phyloP scores from a whole-genome alignment of 2,888 invertebrate species.

The Argyresthia goedartella region DNA sequence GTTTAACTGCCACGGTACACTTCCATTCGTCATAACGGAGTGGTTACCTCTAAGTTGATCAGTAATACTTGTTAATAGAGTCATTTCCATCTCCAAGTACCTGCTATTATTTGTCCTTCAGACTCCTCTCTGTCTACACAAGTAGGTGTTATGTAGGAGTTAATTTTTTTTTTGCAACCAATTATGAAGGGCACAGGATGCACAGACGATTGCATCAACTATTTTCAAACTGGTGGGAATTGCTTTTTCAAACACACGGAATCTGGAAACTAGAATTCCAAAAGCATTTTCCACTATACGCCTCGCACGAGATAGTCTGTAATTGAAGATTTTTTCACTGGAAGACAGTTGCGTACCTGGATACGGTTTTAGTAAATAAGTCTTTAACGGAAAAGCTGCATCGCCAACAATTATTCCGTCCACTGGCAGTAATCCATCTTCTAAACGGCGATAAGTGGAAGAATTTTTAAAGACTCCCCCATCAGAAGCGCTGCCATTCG shows the following conservation, averaged over 20 bases:
- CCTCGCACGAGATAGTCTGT: neutral
- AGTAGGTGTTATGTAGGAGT: slow-evolving; percentile 10
- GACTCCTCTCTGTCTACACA: slow-evolving; percentile 12
- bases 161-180: slow-evolving; percentile 9
- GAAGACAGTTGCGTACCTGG: neutral
- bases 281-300: neutral
- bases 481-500: slow-evolving; percentile 16
- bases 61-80: slow-evolving; percentile 11
- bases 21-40: slow-evolving; percentile 14
- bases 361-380: neutral
- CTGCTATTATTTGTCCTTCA: slow-evolving; percentile 9
- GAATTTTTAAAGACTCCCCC: slow-evolving; percentile 14
- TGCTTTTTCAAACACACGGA: neutral
- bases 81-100: slow-evolving; percentile 11
- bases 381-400: neutral
- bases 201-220: too few relatives aligned
- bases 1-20: slow-evolving; percentile 15
- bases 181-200: neutral
- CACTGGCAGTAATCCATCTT: slow-evolving; percentile 15
- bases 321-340: neutral
- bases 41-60: slow-evolving; percentile 14
- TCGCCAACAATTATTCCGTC: slow-evolving; percentile 16
- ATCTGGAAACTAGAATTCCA: neutral
- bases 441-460: slow-evolving; percentile 15
- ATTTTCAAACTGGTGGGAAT: too few relatives aligned